phyloP scores from a whole-genome alignment of 2,888 invertebrate genomes.

The Brachyptera risi region DNA sequence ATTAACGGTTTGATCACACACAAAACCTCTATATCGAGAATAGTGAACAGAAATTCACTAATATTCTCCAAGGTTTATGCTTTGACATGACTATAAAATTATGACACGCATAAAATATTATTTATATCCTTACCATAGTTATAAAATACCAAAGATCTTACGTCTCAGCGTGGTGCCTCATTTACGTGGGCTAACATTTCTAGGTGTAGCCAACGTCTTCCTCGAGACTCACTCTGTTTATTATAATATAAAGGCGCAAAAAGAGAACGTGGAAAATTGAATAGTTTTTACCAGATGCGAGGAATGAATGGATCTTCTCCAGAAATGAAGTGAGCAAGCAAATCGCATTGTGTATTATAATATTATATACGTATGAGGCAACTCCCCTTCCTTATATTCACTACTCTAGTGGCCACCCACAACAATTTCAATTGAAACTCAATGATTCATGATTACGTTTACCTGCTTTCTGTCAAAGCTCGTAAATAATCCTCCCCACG shows the following conservation, averaged over 20 bases:
- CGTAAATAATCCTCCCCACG: constrained; percentile 4
- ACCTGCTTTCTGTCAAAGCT: constrained; percentile 14
- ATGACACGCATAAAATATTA: constrained; percentile 17
- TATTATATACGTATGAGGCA: neutral
- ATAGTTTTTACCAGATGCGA: constrained; percentile 5
- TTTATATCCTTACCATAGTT: neutral
- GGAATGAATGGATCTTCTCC: constrained; percentile 5
- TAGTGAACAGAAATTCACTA: constrained; percentile 11
- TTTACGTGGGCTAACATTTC: constrained; percentile 16
- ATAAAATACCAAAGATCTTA: neutral
- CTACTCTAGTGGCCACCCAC: constrained; percentile 19
- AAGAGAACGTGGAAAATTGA: neutral
- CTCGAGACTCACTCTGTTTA: no score
- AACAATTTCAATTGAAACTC: neutral
- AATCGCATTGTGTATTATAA: no score
- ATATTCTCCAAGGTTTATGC: constrained; percentile 15
- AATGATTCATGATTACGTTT: constrained; percentile 4
- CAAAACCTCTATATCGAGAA: no score
- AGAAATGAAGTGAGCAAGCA: constrained; percentile 13
- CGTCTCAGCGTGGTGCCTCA: constrained; percentile 3
- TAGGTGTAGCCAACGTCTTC: neutral
- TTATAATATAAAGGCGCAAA: neutral
- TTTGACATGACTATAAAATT: constrained; percentile 14
- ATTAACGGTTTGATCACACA: neutral
- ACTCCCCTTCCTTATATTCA: neutral